Conservation (phyloP, 2,797 vertebrate genomes). For the Melanotaenia maccullochi region DNA sequence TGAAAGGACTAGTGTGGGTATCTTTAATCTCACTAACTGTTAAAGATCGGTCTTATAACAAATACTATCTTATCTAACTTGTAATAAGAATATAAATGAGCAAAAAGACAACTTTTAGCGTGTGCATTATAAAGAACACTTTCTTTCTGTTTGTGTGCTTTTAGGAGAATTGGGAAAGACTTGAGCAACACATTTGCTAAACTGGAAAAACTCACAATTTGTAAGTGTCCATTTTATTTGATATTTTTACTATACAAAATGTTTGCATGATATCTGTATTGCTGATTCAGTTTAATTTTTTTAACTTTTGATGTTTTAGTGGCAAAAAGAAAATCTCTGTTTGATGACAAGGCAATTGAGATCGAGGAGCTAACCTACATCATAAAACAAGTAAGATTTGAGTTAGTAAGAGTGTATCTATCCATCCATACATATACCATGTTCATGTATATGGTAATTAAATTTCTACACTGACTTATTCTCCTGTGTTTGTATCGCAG, state of each 20-base stretch:
- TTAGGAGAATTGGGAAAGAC: conserved; percentile 94
- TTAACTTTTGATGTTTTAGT: conserved; percentile 76
- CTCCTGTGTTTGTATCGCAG: conserved; percentile 68
- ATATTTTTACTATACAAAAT: background rate
- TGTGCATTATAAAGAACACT: background rate
- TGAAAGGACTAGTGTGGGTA: background rate
- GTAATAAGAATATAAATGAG: background rate
- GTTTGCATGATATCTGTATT: background rate
- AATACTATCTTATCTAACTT: background rate
- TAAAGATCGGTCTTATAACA: too few relatives aligned
- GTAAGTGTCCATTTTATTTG: conserved; percentile 80
- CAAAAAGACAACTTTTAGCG: background rate
- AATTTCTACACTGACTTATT: background rate
- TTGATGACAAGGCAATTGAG: conserved; percentile 93
- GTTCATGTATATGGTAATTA: background rate
- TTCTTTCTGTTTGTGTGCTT: conserved; percentile 32
- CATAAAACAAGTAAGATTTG: conserved; percentile 89
- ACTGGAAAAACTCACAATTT: conserved; percentile 94
- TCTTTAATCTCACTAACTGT: background rate
- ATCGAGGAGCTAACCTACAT: conserved; percentile 96
- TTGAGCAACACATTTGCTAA: conserved; percentile 96
- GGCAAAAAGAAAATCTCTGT: conserved; percentile 96
- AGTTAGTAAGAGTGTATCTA: background rate
- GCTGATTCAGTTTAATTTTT: conserved; percentile 21
- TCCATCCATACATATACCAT: too few relatives aligned